phyloP scores from a whole-genome alignment of 2,888 invertebrate species.

The Leptinotarsa haldemani region DNA sequence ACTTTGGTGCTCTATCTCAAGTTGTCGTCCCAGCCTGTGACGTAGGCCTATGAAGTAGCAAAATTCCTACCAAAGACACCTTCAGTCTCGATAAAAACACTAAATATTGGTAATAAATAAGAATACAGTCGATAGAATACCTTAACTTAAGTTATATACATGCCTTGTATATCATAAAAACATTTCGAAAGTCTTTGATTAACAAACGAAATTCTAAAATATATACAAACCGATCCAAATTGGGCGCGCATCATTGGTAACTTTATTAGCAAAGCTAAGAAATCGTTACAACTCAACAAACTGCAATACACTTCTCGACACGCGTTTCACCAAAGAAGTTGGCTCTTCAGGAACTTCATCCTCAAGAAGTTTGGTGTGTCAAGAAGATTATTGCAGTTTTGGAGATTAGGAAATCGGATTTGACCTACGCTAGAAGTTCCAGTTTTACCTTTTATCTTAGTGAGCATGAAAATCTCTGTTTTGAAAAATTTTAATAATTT shows the following conservation, averaged over 20 bases:
- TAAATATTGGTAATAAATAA: conserved; percentile 16
- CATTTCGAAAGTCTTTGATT: background rate
- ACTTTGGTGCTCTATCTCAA: conserved; percentile 2
- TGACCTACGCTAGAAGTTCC: too few species aligned
- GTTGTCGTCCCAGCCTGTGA: background rate
- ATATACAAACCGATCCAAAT: background rate
- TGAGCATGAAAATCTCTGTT: too few species aligned
- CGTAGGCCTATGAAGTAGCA: background rate
- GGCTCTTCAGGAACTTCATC: too few species aligned
- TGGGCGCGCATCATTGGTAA: background rate
- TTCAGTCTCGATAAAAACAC: conserved; percentile 15
- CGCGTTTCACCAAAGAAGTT: too few species aligned
- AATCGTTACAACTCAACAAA: background rate
- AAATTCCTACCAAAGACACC: background rate
- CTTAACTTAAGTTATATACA: conserved; percentile 13
- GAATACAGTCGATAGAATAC: background rate
- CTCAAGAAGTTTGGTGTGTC: too few species aligned
- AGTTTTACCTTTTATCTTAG: too few species aligned
- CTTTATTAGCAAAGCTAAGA: too few species aligned
- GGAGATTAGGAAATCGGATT: too few species aligned
- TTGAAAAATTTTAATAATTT: too few species aligned
- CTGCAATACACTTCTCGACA: background rate
- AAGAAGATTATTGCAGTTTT: too few species aligned
- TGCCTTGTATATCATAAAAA: conserved; percentile 18
- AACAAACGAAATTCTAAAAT: background rate